Evolutionary conservation across 2,113 vertebrate species (phyloP), one percentile per base, ranked within the genome.

Genomic region (Anhinga rufa): DNA sequence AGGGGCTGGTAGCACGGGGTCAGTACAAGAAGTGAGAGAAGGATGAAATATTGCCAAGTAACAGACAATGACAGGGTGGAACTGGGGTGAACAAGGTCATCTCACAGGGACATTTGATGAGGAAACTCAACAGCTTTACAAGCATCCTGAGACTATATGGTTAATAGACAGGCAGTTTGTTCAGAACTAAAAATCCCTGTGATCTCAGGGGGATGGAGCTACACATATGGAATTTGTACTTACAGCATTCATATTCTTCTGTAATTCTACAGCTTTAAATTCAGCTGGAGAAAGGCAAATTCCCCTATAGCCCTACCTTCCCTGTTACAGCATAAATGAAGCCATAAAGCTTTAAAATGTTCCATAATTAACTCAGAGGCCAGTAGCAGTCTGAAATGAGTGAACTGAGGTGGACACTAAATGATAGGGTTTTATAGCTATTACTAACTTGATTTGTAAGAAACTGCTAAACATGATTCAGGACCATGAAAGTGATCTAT

Each of bases 401-500:
- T 64, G 80, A 91, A 76, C 55, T 64, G 87, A 87, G 58, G 82
- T 79, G 75, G 85, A 81, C 62, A 66, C 18, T 95, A 88, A 95
- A 92, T 76, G 85, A 57, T 55, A 25, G 49, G 62, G 26, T 9
- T 93, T 96, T 94, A 70, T 21, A 88, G 68, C 71, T 92, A 55
- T 51, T 92, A 49, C 80, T 70, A 80, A 66, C 49, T 85, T 93
- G 86, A 92, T 91, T 92, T 93, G 66, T 92, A 90, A 97, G 86
- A 95, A 97, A 92, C 12, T 25, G 54, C 60, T 86, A 66, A 92
- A 83, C 55, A 13, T 32, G 62, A 93, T 90, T 97, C 78, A 97
- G 38, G 44, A 93, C 51, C 60, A 81, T 89, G 79, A 86, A 96
- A 97, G 52, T 95, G 91, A 97, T 97, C 71, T 95, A 93, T 71